A percentile compares a stretch with the other conserved stretches of the same genome.
These are phyloP conservation scores for Cyclopterus lumpus DNA, from an alignment of 2,797 vertebrate genomes.

Conservation along the genomic window DNA sequence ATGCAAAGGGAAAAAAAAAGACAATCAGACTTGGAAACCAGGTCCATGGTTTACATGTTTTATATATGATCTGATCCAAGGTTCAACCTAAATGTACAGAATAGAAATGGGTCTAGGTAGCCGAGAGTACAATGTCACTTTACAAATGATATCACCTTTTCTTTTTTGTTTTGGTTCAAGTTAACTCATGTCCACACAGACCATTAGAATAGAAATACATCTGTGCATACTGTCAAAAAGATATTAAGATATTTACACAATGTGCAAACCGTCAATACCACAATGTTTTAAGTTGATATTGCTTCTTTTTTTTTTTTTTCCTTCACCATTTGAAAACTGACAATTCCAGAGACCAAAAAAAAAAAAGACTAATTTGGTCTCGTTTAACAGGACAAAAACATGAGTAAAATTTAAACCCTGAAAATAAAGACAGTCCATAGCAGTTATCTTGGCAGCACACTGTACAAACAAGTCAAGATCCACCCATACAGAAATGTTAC, in stretches of 20 bases:
- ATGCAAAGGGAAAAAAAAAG: slow-evolving; percentile 29
- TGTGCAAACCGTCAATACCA: slow-evolving; percentile 83
- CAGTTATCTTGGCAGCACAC: slow-evolving; percentile 66
- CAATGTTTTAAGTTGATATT: slow-evolving; percentile 80
- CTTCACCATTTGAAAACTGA: slow-evolving; percentile 47
- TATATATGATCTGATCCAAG: slow-evolving; percentile 90
- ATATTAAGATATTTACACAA: slow-evolving; percentile 83
- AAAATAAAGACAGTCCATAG: slow-evolving; percentile 62
- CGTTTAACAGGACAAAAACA: slow-evolving; percentile 58
- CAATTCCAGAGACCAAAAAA: slow-evolving; percentile 42
- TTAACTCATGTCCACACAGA: slow-evolving; percentile 68
- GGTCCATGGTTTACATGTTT: slow-evolving; percentile 88
- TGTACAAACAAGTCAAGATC: slow-evolving; percentile 63
- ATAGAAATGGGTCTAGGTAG: slow-evolving; percentile 84
- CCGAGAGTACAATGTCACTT: slow-evolving; percentile 72
- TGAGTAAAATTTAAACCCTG: slow-evolving; percentile 68
- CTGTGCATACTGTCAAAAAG: slow-evolving; percentile 76
- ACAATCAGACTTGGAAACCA: slow-evolving; percentile 85
- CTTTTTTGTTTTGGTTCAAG: slow-evolving; percentile 72
- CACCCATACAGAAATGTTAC: slow-evolving; percentile 65
- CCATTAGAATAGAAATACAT: slow-evolving; percentile 80
- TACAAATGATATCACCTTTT: slow-evolving; percentile 73
- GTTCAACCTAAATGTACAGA: slow-evolving; percentile 91
- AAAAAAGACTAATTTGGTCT: slow-evolving; percentile 43
- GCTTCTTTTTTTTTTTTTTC: slow-evolving; percentile 56